Percentiles rank a stretch among this genome's conserved stretches.
phyloP scores from a whole-genome alignment of 2,888 invertebrate species.

The Empis livida region DNA sequence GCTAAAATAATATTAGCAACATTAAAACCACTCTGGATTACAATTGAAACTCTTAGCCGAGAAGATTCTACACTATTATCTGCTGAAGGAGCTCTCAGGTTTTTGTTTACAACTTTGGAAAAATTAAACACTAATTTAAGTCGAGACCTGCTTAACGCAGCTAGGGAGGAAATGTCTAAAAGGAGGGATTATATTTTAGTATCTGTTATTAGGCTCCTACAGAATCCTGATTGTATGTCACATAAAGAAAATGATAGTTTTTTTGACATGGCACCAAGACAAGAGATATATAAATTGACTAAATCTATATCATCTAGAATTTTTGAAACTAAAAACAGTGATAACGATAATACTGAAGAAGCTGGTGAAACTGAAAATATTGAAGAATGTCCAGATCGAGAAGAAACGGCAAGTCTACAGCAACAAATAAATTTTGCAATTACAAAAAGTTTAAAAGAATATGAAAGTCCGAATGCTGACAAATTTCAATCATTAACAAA shows the following conservation, averaged over 20 bases:
- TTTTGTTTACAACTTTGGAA: not conserved
- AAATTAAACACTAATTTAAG: not conserved
- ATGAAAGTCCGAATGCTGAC: not conserved
- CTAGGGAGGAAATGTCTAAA: not conserved
- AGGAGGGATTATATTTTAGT: not conserved
- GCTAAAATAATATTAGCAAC: not conserved
- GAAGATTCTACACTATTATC: constrained; percentile 1
- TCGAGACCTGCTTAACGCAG: not conserved
- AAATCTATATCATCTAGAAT: not conserved
- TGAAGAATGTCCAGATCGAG: too few relatives aligned
- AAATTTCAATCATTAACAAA: not conserved
- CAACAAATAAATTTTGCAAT: not conserved
- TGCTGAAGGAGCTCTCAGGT: constrained; percentile 1
- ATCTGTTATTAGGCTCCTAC: not conserved
- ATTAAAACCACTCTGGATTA: constrained; percentile 1
- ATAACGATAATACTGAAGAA: too few relatives aligned
- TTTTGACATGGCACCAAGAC: not conserved
- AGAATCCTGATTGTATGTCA: not conserved
- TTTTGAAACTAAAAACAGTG: too few relatives aligned
- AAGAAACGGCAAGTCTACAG: not conserved
- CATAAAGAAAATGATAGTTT: not conserved
- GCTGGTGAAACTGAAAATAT: too few relatives aligned
- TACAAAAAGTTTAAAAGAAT: not conserved
- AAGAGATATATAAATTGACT: not conserved
- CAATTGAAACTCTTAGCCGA: not conserved